Evolutionary conservation across 1,140 invertebrate genomes (phyloP), one percentile per base, ranked within the genome.

Genomic region (Radopholus similis): DNA sequence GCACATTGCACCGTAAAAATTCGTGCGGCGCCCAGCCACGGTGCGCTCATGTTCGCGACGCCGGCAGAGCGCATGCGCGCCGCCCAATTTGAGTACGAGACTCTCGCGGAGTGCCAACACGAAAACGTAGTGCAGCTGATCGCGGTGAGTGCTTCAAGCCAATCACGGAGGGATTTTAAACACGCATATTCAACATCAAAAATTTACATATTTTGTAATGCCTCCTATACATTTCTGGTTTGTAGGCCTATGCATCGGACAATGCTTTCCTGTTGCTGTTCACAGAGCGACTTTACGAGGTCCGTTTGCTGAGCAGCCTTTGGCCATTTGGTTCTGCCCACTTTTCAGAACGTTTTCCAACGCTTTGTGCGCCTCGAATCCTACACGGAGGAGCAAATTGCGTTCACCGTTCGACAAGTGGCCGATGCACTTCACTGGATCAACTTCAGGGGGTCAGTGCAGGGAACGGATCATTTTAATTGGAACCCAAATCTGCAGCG

Each of bases 401-500:
- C 70, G 2, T 47, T 82, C 54, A 81, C 78, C 11, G 66, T 82
- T n/a, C 59, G 81, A 38, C 79, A 81, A 56, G 35, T 81, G n/a
- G 70, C 76, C 32, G 47, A 77, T 53, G 79, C 73, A 28, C 56
- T 81, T 11, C 80, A 77, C 53, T 81, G 73, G 73, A 70, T 81
- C 30, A 80, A 81, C 47, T 81, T 81, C 71, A 77, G 53, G 68
- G 79, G 79, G 78, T 79, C 26, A 13, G 53, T n/a, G n/a, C n/a
- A n/a, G 15, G n/a, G 4, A 18, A 9, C 35, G 15, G 8, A 6
- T 26, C 5, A 47, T 18, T n/a, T 23, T 26, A 9, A 59, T 58
- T 30, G 34, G n/a, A 59, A 37, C 26, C 23, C 34, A 23, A 53
- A 60, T 54, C 32, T 2, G 23, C 11, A 78, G 92, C 91, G 89